A percentile compares a stretch with the other conserved stretches of the same genome.
These are phyloP conservation scores for Mesoligia furuncula DNA, from an alignment of 2,888 invertebrate species.

Conservation along the genomic window DNA sequence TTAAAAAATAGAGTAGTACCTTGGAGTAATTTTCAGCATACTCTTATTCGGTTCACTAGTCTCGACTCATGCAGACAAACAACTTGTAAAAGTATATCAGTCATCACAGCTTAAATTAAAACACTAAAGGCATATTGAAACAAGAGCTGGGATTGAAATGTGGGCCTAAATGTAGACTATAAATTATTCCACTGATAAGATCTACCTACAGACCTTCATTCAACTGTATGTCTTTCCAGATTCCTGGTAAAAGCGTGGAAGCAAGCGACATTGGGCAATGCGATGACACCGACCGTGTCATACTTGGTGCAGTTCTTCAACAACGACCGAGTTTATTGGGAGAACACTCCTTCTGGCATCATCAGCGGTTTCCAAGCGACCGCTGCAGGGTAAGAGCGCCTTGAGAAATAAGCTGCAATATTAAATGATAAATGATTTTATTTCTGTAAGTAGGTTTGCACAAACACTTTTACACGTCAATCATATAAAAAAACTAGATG, in stretches of 20 bases:
- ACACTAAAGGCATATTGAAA: neutral
- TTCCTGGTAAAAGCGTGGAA: conserved; percentile 95
- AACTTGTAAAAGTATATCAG: neutral
- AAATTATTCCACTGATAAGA: neutral
- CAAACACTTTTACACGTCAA: conserved; percentile 71
- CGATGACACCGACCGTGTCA: conserved; percentile 92
- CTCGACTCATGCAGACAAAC: neutral
- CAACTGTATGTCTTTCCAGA: conserved; percentile 74
- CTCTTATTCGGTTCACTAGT: neutral
- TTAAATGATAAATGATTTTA: no score
- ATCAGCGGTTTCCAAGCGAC: conserved; percentile 91
- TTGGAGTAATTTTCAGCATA: neutral
- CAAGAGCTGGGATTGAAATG: neutral
- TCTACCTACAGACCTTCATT: neutral
- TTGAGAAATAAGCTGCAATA: neutral
- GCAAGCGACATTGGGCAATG: conserved; percentile 91
- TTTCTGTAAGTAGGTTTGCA: no score
- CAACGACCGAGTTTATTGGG: conserved; percentile 74
- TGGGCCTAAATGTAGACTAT: neutral
- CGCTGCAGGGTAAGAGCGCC: conserved; percentile 90
- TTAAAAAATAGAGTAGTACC: neutral
- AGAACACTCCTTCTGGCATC: conserved; percentile 88
- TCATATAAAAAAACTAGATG: no score
- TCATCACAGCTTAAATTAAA: neutral
- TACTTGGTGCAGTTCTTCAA: conserved; percentile 89